Conservation (phyloP, 1,140 invertebrate species). For the Leptinotarsa defecta region DNA sequence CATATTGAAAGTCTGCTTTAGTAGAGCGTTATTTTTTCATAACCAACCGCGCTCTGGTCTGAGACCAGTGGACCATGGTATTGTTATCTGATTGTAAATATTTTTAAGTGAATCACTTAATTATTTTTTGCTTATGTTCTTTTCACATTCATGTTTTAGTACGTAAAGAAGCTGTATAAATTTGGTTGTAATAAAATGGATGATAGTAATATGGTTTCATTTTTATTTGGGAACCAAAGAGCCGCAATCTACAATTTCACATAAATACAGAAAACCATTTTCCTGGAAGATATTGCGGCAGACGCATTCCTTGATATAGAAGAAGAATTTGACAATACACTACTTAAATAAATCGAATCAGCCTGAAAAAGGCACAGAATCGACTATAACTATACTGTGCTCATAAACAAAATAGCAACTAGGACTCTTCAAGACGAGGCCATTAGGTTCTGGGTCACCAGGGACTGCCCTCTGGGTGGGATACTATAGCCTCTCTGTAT, state of each 20-base stretch:
- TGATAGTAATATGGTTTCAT: conserved; percentile 47
- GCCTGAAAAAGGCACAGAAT: too few species aligned
- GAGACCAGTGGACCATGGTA: conserved; percentile 55
- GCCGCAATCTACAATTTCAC: too few species aligned
- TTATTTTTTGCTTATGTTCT: conserved; percentile 55
- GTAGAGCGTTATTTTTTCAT: conserved; percentile 54
- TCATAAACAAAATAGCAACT: too few species aligned
- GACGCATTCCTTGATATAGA: too few species aligned
- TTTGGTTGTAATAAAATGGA: conserved; percentile 58
- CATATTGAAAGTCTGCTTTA: conserved; percentile 49
- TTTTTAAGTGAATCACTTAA: conserved; percentile 57
- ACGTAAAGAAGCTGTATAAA: conserved; percentile 56
- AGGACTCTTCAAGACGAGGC: too few species aligned
- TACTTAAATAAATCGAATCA: too few species aligned
- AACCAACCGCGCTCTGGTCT: conserved; percentile 52
- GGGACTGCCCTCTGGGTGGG: too few species aligned
- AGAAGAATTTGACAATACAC: too few species aligned
- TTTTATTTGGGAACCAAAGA: background rate
- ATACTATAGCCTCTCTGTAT: too few species aligned
- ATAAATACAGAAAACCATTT: background rate
- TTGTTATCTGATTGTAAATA: conserved; percentile 58
- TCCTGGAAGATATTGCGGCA: background rate
- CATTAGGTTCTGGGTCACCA: too few species aligned
- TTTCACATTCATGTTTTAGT: conserved; percentile 57
- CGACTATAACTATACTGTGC: too few species aligned